Evolutionary conservation across 1,140 invertebrate species (phyloP).

Genomic region (Anadara kagoshimensis): DNA sequence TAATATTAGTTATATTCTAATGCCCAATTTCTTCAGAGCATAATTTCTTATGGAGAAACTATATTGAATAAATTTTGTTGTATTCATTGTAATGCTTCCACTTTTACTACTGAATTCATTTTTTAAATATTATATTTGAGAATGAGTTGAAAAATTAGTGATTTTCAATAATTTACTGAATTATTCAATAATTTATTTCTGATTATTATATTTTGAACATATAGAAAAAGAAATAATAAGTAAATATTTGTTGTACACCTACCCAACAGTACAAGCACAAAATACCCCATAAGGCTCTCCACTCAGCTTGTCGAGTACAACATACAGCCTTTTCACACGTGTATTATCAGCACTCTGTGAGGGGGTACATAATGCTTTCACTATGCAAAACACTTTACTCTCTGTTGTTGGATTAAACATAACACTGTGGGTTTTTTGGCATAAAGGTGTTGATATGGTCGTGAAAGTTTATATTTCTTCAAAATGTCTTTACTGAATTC

Average conservation of each 20-base stretch:
- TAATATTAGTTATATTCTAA: neutral
- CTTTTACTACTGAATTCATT: neutral
- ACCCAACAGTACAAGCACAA: conserved; percentile 1
- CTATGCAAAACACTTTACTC: no score
- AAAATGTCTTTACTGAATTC: no score
- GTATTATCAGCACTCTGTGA: neutral
- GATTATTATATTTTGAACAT: no score
- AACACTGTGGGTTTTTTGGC: no score
- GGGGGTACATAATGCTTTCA: neutral
- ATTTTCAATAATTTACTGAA: no score
- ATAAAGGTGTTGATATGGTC: no score
- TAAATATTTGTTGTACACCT: no score
- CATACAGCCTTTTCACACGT: neutral
- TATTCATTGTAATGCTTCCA: neutral
- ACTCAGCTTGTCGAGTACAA: neutral
- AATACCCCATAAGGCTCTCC: neutral
- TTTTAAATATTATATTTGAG: neutral
- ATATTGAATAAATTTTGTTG: neutral
- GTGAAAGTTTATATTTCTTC: no score
- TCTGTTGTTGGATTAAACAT: no score
- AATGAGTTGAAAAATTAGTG: no score
- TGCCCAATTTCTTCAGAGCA: neutral
- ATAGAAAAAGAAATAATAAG: no score
- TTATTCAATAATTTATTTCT: no score
- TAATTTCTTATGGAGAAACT: neutral